phyloP scores from a whole-genome alignment of 2,888 invertebrate species.

The Cerceris ruficornis region DNA sequence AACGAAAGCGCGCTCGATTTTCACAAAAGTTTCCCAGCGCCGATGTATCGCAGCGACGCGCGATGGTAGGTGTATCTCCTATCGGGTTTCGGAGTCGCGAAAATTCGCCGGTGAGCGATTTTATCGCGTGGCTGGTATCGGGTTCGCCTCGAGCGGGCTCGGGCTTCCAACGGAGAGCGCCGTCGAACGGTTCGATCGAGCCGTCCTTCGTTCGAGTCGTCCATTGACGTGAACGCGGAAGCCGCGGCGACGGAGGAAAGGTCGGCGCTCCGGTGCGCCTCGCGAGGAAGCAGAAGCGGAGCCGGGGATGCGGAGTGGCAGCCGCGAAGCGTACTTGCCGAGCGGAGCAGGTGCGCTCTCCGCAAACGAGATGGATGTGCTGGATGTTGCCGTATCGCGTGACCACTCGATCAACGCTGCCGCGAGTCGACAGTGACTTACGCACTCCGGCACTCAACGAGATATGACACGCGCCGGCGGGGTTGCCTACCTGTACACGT shows the following conservation, averaged over 20 bases:
- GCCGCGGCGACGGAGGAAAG: background rate
- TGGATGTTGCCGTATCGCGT: conserved; percentile 77
- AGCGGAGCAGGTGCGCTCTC: conserved; percentile 63
- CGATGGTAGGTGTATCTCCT: too few species aligned
- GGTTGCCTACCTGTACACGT: conserved; percentile 37
- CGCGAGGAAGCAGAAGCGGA: too few species aligned
- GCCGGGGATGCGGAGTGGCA: background rate
- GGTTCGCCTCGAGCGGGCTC: too few species aligned
- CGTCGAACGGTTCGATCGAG: background rate
- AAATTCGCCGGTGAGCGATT: background rate
- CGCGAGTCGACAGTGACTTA: conserved; percentile 77
- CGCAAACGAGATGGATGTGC: conserved; percentile 76
- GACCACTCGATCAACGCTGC: conserved; percentile 79
- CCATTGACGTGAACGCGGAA: too few species aligned
- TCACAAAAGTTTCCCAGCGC: background rate
- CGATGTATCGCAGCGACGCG: too few species aligned
- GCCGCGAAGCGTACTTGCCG: conserved; percentile 47
- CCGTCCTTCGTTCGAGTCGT: too few species aligned
- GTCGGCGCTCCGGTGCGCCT: background rate
- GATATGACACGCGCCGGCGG: conserved; percentile 73
- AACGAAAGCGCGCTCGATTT: background rate
- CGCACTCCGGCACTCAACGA: conserved; percentile 72
- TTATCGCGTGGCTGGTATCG: too few species aligned
- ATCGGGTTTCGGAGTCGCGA: background rate
- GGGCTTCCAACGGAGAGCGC: background rate